Evolutionary conservation across 2,797 vertebrate genomes (phyloP).

Genomic region (Hypotaenidia okinawae): DNA sequence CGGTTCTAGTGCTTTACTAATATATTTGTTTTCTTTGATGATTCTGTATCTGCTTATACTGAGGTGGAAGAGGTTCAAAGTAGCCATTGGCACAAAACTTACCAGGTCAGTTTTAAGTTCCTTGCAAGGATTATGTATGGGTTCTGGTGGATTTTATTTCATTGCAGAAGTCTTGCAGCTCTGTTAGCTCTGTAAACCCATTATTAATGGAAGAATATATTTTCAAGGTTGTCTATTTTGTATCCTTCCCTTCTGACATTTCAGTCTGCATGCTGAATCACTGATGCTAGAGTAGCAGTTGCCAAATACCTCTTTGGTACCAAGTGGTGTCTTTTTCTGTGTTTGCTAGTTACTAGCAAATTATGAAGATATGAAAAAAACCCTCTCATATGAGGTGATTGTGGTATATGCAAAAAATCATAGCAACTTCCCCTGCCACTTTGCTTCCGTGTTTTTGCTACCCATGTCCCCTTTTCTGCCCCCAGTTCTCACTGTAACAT

Average conservation of each 20-base stretch:
- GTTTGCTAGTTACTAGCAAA: neutral
- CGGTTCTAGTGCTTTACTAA: neutral
- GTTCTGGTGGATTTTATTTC: neutral
- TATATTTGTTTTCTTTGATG: neutral
- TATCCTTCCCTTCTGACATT: neutral
- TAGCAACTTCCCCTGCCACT: neutral
- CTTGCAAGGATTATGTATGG: neutral
- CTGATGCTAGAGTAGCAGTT: neutral
- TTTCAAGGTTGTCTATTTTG: neutral
- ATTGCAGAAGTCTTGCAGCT: neutral
- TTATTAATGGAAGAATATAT: neutral
- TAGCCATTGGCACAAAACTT: neutral
- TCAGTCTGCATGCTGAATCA: neutral
- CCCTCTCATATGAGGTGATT: neutral
- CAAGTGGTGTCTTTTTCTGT: neutral
- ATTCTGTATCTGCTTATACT: neutral
- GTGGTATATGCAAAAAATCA: neutral
- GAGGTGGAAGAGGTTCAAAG: neutral
- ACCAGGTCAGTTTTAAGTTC: neutral
- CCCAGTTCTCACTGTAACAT: neutral
- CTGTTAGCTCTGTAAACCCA: neutral
- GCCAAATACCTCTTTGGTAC: neutral
- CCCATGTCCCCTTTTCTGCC: neutral
- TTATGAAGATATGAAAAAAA: neutral
- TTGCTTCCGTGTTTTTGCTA: neutral